Conservation (phyloP, 2,113 vertebrate species). For the Mormyrus iriodes region DNA sequence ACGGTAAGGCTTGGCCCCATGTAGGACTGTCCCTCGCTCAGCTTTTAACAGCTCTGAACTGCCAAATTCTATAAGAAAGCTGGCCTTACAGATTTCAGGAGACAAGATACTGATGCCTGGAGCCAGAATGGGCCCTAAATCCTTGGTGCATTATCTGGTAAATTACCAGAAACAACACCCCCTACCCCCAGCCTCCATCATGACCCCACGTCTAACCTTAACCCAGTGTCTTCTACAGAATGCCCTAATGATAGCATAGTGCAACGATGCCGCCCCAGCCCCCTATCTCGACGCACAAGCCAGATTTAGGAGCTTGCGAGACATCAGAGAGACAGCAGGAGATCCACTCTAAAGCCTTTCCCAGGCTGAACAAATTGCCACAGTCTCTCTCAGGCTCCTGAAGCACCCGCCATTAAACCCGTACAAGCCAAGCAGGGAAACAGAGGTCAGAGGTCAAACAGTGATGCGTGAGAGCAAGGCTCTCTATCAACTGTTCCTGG, state of each 20-base stretch:
- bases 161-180: conserved; percentile 19
- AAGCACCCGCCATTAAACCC: conserved; percentile 9
- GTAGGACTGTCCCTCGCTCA: conserved; percentile 16
- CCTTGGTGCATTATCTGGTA: conserved; percentile 49
- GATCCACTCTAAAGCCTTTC: conserved; percentile 61
- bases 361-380: conserved; percentile 61
- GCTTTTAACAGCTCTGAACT: conserved; percentile 35
- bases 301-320: conserved; percentile 42
- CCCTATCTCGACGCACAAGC: background rate
- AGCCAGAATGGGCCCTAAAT: conserved; percentile 52
- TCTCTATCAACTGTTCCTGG: background rate
- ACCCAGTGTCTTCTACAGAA: conserved; percentile 30
- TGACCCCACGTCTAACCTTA: conserved; percentile 30
- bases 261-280: background rate
- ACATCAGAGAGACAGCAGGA: conserved; percentile 58
- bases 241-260: conserved; percentile 24
- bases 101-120: conserved; percentile 34
- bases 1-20: conserved; percentile 21
- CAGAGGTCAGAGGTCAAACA: background rate
- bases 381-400: conserved; percentile 47
- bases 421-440: conserved; percentile 48
- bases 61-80: conserved; percentile 29
- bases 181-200: background rate
- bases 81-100: conserved; percentile 24
- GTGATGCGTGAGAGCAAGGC: background rate